Evolutionary conservation across 1,140 invertebrate genomes (phyloP).

Genomic region (Trachymyrmex septentrionalis): DNA sequence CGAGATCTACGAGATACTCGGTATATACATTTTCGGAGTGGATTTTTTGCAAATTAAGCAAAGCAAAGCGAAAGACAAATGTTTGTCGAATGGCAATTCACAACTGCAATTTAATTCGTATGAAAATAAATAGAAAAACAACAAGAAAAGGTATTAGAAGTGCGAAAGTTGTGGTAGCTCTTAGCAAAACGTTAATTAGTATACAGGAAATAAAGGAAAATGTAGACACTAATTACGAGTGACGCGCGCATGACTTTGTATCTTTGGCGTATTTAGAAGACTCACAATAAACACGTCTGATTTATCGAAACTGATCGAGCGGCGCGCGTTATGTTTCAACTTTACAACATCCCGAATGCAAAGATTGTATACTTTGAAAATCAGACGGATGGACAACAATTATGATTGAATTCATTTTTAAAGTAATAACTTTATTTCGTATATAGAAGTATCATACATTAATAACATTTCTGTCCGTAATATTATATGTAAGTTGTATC

Average conservation of each 20-base stretch:
- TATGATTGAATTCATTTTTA: slow-evolving; percentile 24
- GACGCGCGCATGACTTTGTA: slow-evolving; percentile 15
- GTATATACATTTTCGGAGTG: slow-evolving; percentile 10
- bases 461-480: slow-evolving; percentile 42
- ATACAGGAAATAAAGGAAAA: slow-evolving; percentile 52
- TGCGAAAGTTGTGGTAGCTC: slow-evolving; percentile 33
- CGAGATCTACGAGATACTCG: not conserved
- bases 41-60: slow-evolving; percentile 40
- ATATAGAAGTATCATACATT: slow-evolving; percentile 27
- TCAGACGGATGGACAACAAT: slow-evolving; percentile 20
- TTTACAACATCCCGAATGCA: not conserved
- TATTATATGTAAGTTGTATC: slow-evolving; percentile 45
- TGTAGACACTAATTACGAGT: slow-evolving; percentile 39
- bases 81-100: not conserved
- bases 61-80: not conserved
- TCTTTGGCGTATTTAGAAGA: slow-evolving; percentile 24
- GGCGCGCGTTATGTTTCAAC: not conserved
- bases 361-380: slow-evolving; percentile 21
- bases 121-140: slow-evolving; percentile 46
- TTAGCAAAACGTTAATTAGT: slow-evolving; percentile 55
- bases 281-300: slow-evolving; percentile 15
- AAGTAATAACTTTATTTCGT: slow-evolving; percentile 45
- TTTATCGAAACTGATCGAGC: slow-evolving; percentile 7
- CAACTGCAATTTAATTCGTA: slow-evolving; percentile 46
- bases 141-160: slow-evolving; percentile 48